These are phyloP conservation scores for Holacanthus passer DNA, from an alignment of 2,113 vertebrate genomes.

Conservation along the genomic window DNA sequence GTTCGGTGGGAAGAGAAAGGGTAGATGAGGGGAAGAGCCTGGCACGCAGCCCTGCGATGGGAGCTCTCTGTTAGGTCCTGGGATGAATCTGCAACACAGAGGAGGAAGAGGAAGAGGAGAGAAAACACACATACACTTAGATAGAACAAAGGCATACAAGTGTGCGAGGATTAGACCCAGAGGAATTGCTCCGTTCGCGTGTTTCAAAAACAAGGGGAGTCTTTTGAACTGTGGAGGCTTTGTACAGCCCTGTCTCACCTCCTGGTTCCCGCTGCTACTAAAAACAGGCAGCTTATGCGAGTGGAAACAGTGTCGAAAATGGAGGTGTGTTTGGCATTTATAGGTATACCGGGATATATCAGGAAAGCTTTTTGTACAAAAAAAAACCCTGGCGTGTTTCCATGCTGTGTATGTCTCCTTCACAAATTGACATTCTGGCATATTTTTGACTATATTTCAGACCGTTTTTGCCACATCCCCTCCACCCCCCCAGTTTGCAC, in stretches of 20 bases:
- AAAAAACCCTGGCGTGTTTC: slow-evolving; percentile 47
- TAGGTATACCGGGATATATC: slow-evolving; percentile 11
- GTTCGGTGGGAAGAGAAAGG: slow-evolving; percentile 80
- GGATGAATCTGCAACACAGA: slow-evolving; percentile 95
- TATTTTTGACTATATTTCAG: slow-evolving; percentile 40
- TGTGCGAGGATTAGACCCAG: slow-evolving; percentile 68
- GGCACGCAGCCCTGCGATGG: slow-evolving; percentile 71
- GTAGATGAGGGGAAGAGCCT: slow-evolving; percentile 78
- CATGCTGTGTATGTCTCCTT: slow-evolving; percentile 65
- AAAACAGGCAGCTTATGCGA: slow-evolving; percentile 56
- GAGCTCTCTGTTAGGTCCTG: slow-evolving; percentile 91
- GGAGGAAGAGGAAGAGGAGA: slow-evolving; percentile 59
- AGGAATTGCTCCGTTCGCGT: slow-evolving; percentile 61
- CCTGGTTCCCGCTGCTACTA: slow-evolving; percentile 42
- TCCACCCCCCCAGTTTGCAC: not conserved
- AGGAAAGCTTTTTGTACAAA: slow-evolving; percentile 17
- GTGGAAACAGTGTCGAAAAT: slow-evolving; percentile 37
- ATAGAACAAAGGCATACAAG: slow-evolving; percentile 74
- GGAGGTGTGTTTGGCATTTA: slow-evolving; percentile 45
- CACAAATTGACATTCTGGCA: slow-evolving; percentile 25
- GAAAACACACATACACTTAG: slow-evolving; percentile 81
- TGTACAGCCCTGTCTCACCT: slow-evolving; percentile 63
- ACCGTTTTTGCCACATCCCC: not conserved
- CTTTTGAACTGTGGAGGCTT: slow-evolving; percentile 73
- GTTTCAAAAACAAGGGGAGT: slow-evolving; percentile 58